Evolutionary conservation across 2,113 vertebrate genomes (phyloP), one percentile per base, ranked within the genome.

Genomic region (Butorides virescens): DNA sequence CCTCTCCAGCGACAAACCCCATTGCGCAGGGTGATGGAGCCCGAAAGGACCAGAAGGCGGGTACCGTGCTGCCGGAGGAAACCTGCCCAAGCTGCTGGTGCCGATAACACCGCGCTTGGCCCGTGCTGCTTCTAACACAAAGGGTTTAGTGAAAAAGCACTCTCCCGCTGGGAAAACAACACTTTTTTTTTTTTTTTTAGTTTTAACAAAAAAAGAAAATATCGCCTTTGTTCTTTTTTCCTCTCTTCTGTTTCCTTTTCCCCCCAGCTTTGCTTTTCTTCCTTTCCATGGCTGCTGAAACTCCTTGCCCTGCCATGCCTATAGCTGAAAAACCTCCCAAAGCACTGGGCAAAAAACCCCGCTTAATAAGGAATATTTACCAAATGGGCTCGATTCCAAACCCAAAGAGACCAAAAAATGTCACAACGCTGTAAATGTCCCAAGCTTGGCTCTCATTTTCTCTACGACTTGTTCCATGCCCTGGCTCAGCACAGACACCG

Each of bases 281-380:
- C 71, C 59, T 62, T 83, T 37, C 36, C 50, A 52, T 2, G 5
- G 46, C 42, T 53, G n/a, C 53, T 80, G 79, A 72, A 89, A 63
- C 9, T 46, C n/a, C 46, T 83, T n/a, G 16, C n/a, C 34, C 14
- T 67, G 80, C n/a, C 4, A 1, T 74, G 49, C 50, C 50, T 37
- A 19, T 20, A 27, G 61, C 79, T 85, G 78, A 34, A 61, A 92
- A 76, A 71, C 13, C 34, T 83, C 67, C 46, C 84, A 77, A 44
- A 87, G 15, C 32, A 29, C 34, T 2, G 0, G 49, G 9, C 15
- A 32, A 52, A 72, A 49, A 63, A 44, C 58, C 39, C 39, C 39
- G 67, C 81, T 88, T 70, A 73, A 86, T 70, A 77, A 50, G 27
- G 42, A 66, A 71, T 11, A 63, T 97, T 92, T 70, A 86, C 83